These are phyloP conservation scores for Phyllotreta cruciferae DNA, from an alignment of 2,888 invertebrate genomes.

Conservation along the genomic window DNA sequence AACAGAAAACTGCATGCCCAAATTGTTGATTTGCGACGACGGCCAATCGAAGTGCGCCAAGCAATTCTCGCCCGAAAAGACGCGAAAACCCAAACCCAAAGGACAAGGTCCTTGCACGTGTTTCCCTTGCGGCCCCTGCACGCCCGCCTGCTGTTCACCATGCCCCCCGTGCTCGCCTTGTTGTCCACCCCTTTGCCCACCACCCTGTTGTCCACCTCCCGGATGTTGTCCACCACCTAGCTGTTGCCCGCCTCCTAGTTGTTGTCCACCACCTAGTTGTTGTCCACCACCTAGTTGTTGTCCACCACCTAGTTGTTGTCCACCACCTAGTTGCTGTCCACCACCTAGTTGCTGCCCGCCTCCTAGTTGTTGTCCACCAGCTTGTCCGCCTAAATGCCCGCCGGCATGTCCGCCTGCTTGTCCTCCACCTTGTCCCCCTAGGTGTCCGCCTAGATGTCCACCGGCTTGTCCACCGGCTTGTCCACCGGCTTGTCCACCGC, in stretches of 20 bases:
- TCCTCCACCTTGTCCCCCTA: conserved; percentile 7
- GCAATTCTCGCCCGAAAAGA: conserved; percentile 18
- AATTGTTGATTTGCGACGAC: conserved; percentile 64
- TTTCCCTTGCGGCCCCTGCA: background rate
- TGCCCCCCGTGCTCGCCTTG: background rate
- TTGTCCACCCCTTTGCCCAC: background rate
- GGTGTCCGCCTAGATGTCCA: background rate
- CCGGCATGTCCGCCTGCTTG: background rate
- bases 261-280: background rate
- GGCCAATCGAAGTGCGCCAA: conserved; percentile 13
- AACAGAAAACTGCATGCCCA: conserved; percentile 63
- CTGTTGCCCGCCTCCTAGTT: background rate
- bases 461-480: background rate
- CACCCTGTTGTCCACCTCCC: background rate
- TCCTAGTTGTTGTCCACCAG: conserved; percentile 3
- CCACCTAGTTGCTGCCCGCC: background rate
- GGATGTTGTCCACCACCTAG: background rate
- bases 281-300: background rate
- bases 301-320: background rate
- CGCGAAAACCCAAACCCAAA: background rate
- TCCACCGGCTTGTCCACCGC: background rate
- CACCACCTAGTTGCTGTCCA: background rate
- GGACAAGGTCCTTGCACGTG: background rate
- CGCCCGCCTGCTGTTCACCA: background rate
- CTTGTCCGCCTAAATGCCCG: background rate